Conservation (phyloP, 2,797 vertebrate species). For the Melanotaenia boesemani region DNA sequence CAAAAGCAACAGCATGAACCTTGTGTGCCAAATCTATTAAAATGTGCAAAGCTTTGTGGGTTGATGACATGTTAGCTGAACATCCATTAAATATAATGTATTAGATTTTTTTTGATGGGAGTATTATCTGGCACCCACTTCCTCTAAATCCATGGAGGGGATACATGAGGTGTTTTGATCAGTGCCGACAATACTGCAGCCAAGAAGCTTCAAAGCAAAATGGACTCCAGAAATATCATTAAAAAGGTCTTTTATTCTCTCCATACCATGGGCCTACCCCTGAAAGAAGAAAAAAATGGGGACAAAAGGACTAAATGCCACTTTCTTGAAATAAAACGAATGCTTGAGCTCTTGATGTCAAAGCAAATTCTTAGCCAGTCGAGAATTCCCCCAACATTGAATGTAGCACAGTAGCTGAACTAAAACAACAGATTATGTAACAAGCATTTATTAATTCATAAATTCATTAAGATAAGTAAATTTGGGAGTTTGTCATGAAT, state of each 20-base stretch:
- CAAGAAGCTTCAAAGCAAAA: conserved; percentile 37
- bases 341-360: not conserved
- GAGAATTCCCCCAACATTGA: conserved; percentile 22
- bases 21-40: not conserved
- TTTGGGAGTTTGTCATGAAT: conserved; percentile 29
- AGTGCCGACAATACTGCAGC: conserved; percentile 11
- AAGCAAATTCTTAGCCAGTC: conserved; percentile 19
- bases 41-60: not conserved
- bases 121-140: not conserved
- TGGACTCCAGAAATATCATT: conserved; percentile 38
- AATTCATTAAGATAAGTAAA: conserved; percentile 3
- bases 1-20: not conserved
- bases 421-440: conserved; percentile 29
- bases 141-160: not conserved
- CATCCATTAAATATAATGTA: not conserved
- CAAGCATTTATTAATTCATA: conserved; percentile 41
- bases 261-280: not conserved
- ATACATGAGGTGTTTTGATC: conserved; percentile 20
- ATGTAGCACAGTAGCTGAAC: conserved; percentile 13
- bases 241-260: conserved; percentile 24
- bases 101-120: conserved; percentile 1
- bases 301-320: not conserved
- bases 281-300: not conserved
- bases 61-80: conserved; percentile 2
- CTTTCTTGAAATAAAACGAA: conserved; percentile 3